A percentile compares a stretch with the other conserved stretches of the same genome.
phyloP scores from a whole-genome alignment of 2,888 invertebrate genomes.

The Ernsta delagoae region DNA sequence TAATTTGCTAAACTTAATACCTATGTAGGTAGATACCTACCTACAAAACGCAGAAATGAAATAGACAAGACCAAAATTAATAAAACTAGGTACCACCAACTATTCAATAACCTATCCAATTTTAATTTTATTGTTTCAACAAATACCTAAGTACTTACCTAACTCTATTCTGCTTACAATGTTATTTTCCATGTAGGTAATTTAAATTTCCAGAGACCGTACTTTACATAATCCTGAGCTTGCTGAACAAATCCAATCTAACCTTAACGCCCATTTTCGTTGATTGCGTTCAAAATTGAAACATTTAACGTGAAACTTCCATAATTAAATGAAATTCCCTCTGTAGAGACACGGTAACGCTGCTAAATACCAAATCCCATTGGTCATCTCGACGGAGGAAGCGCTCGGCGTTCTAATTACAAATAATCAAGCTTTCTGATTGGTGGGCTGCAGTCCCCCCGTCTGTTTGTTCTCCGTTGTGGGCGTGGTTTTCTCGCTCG shows the following conservation, averaged over 20 bases:
- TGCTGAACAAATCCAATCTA: slow-evolving; percentile 31
- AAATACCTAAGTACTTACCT: too few species aligned
- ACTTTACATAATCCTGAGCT: slow-evolving; percentile 15
- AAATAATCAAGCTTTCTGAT: slow-evolving; percentile 82
- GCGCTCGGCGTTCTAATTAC: slow-evolving; percentile 82
- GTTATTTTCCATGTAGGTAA: slow-evolving; percentile 6
- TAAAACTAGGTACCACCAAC: too few species aligned
- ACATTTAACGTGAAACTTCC: slow-evolving; percentile 37
- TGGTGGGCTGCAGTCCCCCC: slow-evolving; percentile 75
- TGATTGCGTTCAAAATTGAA: slow-evolving; percentile 32
- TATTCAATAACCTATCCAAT: too few species aligned
- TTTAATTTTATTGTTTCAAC: neutral
- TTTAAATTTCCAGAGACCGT: slow-evolving; percentile 17
- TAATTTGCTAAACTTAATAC: too few species aligned
- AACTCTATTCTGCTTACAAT: neutral
- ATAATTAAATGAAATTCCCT: slow-evolving; percentile 45
- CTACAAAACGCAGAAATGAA: too few species aligned
- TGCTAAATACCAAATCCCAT: slow-evolving; percentile 76
- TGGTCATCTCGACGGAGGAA: slow-evolving; percentile 80
- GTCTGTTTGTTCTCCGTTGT: slow-evolving; percentile 79
- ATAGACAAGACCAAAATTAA: too few species aligned
- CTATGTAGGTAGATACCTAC: too few species aligned
- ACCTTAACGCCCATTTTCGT: slow-evolving; percentile 30
- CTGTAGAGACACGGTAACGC: slow-evolving; percentile 54
- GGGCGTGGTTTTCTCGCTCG: slow-evolving; percentile 80